Conservation (phyloP, 1,140 invertebrate genomes). For the Conus ventricosus region DNA sequence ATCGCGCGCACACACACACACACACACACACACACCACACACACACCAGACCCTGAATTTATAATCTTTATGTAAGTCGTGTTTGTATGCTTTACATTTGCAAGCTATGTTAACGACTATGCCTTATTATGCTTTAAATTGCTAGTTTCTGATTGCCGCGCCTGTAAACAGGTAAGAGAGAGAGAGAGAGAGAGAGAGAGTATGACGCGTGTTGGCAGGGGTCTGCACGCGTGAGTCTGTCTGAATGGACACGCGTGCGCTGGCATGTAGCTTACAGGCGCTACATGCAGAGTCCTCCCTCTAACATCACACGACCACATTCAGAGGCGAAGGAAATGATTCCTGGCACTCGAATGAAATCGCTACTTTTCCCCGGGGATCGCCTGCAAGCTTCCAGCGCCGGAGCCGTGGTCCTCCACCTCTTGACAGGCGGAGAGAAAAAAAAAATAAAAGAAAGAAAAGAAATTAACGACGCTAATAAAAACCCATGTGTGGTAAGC, state of each 20-base stretch:
- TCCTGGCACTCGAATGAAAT: background rate
- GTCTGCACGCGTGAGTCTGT: background rate
- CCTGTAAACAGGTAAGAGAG: background rate
- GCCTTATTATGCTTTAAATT: no score
- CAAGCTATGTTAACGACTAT: no score
- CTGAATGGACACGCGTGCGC: background rate
- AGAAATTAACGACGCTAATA: background rate
- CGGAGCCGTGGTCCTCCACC: background rate
- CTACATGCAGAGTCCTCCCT: background rate
- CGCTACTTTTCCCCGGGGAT: background rate
- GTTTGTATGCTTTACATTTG: no score
- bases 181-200: conserved; percentile 12
- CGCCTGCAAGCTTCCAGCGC: background rate
- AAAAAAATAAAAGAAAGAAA: no score
- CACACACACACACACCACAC: no score
- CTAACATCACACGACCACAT: background rate
- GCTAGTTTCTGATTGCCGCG: no score
- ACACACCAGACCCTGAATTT: no score
- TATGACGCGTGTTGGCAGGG: background rate
- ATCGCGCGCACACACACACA: no score
- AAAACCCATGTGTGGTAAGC: background rate
- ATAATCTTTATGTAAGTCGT: no score
- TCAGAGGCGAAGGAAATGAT: background rate
- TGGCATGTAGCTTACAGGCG: background rate
- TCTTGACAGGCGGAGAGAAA: background rate